phyloP scores from a whole-genome alignment of 2,888 invertebrate genomes.

The Drosophila nr. medialis region DNA sequence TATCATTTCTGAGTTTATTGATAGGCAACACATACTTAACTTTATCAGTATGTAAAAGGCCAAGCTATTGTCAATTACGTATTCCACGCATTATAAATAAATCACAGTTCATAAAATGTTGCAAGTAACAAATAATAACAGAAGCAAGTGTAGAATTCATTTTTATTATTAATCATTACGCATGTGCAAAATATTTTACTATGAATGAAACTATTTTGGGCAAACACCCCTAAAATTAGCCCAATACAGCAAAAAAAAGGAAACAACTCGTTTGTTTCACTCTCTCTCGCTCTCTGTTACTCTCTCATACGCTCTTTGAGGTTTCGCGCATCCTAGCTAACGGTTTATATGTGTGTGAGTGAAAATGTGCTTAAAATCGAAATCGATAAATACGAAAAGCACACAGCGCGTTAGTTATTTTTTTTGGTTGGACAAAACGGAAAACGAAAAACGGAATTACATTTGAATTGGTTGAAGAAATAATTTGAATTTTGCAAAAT shows the following conservation, averaged over 20 bases:
- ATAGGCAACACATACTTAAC: conserved; percentile 24
- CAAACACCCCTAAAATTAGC: conserved; percentile 32
- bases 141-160: not conserved
- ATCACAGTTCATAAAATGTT: not conserved
- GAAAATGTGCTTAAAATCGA: conserved; percentile 65
- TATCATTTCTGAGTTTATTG: conserved; percentile 39
- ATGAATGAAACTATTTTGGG: conserved; percentile 41
- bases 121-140: not conserved
- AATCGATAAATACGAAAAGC: conserved; percentile 80
- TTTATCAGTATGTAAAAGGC: conserved; percentile 40
- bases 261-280: not conserved
- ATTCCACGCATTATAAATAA: not conserved
- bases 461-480: conserved; percentile 31
- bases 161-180: conserved; percentile 14
- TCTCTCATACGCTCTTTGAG: conserved; percentile 8
- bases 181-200: conserved; percentile 31
- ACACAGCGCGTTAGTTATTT: conserved; percentile 30
- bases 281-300: conserved; percentile 2
- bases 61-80: not conserved
- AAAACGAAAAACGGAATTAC: conserved; percentile 46
- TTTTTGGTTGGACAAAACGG: conserved; percentile 20
- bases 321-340: conserved; percentile 42
- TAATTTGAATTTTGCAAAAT: conserved; percentile 20
- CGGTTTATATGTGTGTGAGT: conserved; percentile 40
- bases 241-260: not conserved